Evolutionary conservation across 2,113 vertebrate genomes (phyloP), one percentile per base, ranked within the genome.

Genomic region (Alosa alosa): DNA sequence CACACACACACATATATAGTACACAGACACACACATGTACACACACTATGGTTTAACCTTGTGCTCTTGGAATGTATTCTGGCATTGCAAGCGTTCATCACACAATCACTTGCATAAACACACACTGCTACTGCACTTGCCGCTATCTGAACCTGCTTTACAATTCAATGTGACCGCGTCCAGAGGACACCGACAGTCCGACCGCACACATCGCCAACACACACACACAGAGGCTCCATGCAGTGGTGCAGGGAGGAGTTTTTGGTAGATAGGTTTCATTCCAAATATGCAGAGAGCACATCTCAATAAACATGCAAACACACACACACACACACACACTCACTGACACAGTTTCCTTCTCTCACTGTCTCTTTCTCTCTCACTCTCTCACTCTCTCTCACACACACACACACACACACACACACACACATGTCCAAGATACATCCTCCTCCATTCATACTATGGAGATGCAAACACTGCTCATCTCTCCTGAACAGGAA

Each of bases 61-160:
- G 60, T 68, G 6, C 60, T 31, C 60, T 13, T 11, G 9, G 22
- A 68, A 68, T 68, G 60, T 68, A 72, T 72, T 72, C 64, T 36
- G 64, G 25, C 64, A 31, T 9, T 72, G n/a, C n/a, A 72, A 72
- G 64, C 31, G 64, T 72, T 72, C 64, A 72, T 72, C 64, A 72
- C 64, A 72, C 64, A 36, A 36, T 72, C 64, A 72, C 64, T 25
- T 72, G 64, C n/a, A 72, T 72, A 72, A 72, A 78, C 72, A 78
- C 25, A 78, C 36, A 39, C 72, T 39, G 72, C 36, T 36, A 78
- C 10, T 78, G 11, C 10, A 4, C 11, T 78, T 11, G 11, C 36
- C 72, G 1, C 25, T 5, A 36, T 36, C 36, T 39, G 36, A 36
- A 36, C 72, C 72, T 78, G 36, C 72, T 78, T 78, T 78, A 78